Base-by-base conservation (phyloP, 1,140 invertebrate species). In the Nomia melanderi region DNA sequence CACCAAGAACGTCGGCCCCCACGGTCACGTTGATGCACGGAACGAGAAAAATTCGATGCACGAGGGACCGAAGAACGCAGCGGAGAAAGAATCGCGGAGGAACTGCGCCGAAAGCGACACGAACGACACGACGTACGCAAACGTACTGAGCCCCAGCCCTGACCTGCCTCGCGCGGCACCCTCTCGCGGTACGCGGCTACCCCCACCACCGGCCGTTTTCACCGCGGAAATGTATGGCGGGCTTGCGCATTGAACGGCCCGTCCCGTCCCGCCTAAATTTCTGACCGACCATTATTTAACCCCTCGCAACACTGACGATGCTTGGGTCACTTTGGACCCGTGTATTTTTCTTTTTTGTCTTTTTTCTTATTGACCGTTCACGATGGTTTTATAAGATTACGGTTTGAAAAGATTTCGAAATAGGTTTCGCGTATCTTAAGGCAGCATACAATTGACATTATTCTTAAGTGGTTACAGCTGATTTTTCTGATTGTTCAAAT, bases 141-240 rank as follows among this genome's bases (percentile, higher is more conserved):
- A 63, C 82, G 69, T 67, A 86, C 83, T 86, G 86, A 84, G 82
- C 83, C 86, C 86, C 82, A 85, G 84, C 87, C 86, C 88, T 89
- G 88, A 89, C 88, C 87, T 87, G 86, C 86, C 88, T 88, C 80
- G 78, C 54, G 47, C 54, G 77, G 64, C 88, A 83, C 82, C 84
- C 77, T 77, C 78, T 84, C 78, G 76, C 85, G 73, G 74, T 44
- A 44, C 73, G 69, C 82, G n/a, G 60, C 60, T 64, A 39, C 65
- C 78, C 59, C 57, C 78, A 85, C 77, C 71, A 76, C 36, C 29
- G 3, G 7, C 11, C 25, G 25, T 44, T 33, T 31, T n/a, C 39
- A 62, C 70, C 41, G 36, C 69, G 36, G 39, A 39, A 25, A 65
- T n/a, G n/a, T 57, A 41, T 69, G 62, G 74, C 44, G 41, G 20